Evolutionary conservation across 2,797 vertebrate genomes (phyloP).

Genomic region (Decapterus maruadsi): DNA sequence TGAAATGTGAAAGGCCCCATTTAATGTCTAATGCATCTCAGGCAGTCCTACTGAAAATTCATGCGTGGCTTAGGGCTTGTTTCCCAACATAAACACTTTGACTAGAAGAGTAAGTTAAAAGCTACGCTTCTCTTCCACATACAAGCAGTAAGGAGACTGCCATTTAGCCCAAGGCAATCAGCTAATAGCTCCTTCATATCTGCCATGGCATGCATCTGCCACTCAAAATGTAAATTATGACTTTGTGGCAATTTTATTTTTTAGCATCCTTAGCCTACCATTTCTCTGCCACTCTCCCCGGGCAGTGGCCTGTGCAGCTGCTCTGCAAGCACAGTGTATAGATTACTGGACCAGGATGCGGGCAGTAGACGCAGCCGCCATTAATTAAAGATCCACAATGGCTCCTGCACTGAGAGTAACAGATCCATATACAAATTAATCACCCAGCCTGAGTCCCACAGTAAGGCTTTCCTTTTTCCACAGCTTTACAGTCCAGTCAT

Average conservation of each 20-base stretch:
- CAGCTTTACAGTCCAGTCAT: slow-evolving; percentile 86
- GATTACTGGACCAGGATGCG: slow-evolving; percentile 74
- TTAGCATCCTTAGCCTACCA: slow-evolving; percentile 33
- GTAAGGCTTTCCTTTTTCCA: slow-evolving; percentile 70
- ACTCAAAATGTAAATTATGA: slow-evolving; percentile 81
- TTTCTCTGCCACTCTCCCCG: slow-evolving; percentile 48
- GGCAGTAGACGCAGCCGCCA: slow-evolving; percentile 74
- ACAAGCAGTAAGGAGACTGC: slow-evolving; percentile 48
- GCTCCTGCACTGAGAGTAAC: slow-evolving; percentile 77
- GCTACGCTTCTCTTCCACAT: slow-evolving; percentile 48
- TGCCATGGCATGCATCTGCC: slow-evolving; percentile 63
- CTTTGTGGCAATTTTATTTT: slow-evolving; percentile 70
- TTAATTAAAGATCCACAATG: slow-evolving; percentile 86
- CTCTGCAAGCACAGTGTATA: slow-evolving; percentile 61
- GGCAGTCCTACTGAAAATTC: slow-evolving; percentile 54
- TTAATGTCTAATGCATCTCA: slow-evolving; percentile 65
- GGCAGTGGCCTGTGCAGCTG: slow-evolving; percentile 47
- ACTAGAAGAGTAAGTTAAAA: slow-evolving; percentile 66
- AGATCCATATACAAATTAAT: slow-evolving; percentile 87
- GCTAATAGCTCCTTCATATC: slow-evolving; percentile 72
- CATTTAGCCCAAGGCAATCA: slow-evolving; percentile 56
- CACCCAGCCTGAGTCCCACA: slow-evolving; percentile 76
- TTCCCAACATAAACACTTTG: slow-evolving; percentile 64
- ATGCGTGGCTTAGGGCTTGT: slow-evolving; percentile 64
- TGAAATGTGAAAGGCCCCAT: slow-evolving; percentile 63